A percentile compares a stretch with the other conserved stretches of the same genome.
Evolutionary conservation across 2,888 invertebrate genomes (phyloP).

Genomic region (Limulus polyphemus): DNA sequence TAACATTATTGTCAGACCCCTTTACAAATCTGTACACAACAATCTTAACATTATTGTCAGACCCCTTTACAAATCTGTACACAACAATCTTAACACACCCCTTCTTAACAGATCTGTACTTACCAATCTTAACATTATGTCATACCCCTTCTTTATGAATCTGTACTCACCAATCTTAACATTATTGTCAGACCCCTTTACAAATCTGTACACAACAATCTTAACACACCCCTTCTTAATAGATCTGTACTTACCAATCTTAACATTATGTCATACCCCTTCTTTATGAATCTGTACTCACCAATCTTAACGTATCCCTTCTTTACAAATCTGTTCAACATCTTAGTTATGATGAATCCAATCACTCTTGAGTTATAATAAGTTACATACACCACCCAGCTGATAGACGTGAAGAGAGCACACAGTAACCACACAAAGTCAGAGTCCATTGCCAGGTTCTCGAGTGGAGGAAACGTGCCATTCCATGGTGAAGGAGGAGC

Average conservation of each 20-base stretch:
- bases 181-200: too few species aligned
- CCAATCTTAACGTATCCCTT: constrained; percentile 75
- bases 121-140: too few species aligned
- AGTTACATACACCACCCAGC: constrained; percentile 86
- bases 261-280: not conserved
- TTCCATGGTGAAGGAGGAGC: constrained; percentile 13
- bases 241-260: not conserved
- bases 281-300: constrained; percentile 23
- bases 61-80: too few species aligned
- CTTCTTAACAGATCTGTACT: too few species aligned
- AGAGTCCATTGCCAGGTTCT: constrained; percentile 26
- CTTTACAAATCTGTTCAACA: constrained; percentile 72
- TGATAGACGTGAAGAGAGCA: constrained; percentile 65
- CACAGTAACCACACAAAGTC: constrained; percentile 62
- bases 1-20: too few species aligned
- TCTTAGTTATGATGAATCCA: constrained; percentile 75
- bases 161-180: too few species aligned
- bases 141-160: not conserved
- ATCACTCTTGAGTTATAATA: constrained; percentile 88
- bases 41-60: too few species aligned
- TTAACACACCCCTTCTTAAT: too few species aligned
- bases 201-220: too few species aligned
- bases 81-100: too few species aligned
- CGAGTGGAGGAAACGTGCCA: constrained; percentile 20
- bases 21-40: too few species aligned